These are phyloP conservation scores for Podarcis siculus DNA, from an alignment of 2,797 vertebrate species.

Conservation along the genomic window DNA sequence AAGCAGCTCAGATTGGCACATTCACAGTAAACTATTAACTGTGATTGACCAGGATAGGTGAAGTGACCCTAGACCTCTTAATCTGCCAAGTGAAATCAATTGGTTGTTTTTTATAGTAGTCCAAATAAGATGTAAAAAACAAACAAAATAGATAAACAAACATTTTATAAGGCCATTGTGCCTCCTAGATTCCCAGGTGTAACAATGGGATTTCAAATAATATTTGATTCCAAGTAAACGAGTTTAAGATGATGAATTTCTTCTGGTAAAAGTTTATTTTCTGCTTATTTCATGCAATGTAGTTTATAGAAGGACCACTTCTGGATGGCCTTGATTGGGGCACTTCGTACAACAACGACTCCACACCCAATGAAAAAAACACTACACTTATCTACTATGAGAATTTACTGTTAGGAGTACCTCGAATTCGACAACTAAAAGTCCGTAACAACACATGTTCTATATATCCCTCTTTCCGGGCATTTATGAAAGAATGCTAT, in stretches of 20 bases:
- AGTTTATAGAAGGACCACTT: slow-evolving; percentile 75
- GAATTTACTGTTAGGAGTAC: slow-evolving; percentile 73
- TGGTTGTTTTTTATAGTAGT: neutral
- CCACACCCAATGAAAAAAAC: slow-evolving; percentile 28
- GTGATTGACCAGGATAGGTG: no score
- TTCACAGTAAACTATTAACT: no score
- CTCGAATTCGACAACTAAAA: slow-evolving; percentile 74
- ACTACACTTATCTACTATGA: slow-evolving; percentile 72
- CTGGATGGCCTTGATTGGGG: slow-evolving; percentile 77
- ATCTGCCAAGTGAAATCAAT: neutral
- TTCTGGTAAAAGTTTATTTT: slow-evolving; percentile 28
- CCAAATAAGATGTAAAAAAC: neutral
- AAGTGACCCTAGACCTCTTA: neutral
- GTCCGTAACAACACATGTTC: slow-evolving; percentile 68
- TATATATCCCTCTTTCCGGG: slow-evolving; percentile 59
- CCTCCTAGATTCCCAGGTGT: neutral
- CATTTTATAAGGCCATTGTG: accelerated
- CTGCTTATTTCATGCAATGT: slow-evolving; percentile 20
- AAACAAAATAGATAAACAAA: neutral
- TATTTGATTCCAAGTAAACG: neutral
- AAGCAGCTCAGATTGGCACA: no score
- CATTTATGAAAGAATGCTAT: slow-evolving; percentile 65
- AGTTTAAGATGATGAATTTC: neutral
- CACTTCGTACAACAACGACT: slow-evolving; percentile 51
- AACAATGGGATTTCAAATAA: neutral